A percentile compares a stretch with the other conserved stretches of the same genome.
Evolutionary conservation across 2,113 vertebrate genomes (phyloP).

Genomic region (Pelodiscus sinensis): DNA sequence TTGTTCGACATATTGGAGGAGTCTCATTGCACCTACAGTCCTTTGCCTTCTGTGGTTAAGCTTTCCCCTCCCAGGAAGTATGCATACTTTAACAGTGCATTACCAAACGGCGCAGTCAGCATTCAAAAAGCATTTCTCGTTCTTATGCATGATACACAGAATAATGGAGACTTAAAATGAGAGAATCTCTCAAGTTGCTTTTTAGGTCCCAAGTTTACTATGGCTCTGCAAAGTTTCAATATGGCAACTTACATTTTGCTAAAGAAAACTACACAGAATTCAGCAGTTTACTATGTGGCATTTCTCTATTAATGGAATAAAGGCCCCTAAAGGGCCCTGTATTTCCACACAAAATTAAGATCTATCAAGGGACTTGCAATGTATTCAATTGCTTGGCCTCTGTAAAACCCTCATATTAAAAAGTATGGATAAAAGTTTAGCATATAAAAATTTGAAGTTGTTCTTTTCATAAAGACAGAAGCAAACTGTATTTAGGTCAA

Average conservation of each 20-base stretch:
- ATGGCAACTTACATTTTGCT: not conserved
- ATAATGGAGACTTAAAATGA: not conserved
- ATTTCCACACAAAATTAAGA: not conserved
- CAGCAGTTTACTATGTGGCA: not conserved
- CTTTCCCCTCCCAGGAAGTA: not conserved
- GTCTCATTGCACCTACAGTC: not conserved
- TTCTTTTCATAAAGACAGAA: not conserved
- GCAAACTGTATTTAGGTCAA: not conserved
- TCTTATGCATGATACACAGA: not conserved
- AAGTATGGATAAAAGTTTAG: fast-evolving
- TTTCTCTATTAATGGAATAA: not conserved
- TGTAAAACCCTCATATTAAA: not conserved
- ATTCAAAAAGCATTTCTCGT: not conserved
- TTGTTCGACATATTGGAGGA: not conserved
- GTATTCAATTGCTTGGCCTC: not conserved
- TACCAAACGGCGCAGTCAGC: conserved; percentile 14
- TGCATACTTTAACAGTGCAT: not conserved
- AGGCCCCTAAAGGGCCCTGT: not conserved
- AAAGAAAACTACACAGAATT: conserved; percentile 6
- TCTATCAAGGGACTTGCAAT: not conserved
- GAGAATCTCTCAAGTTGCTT: not conserved
- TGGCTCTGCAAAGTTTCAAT: not conserved
- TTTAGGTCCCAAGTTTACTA: not conserved
- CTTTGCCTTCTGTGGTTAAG: not conserved
- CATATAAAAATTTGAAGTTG: not conserved